phyloP scores from a whole-genome alignment of 2,113 vertebrate genomes.

The Crotalus tigris region DNA sequence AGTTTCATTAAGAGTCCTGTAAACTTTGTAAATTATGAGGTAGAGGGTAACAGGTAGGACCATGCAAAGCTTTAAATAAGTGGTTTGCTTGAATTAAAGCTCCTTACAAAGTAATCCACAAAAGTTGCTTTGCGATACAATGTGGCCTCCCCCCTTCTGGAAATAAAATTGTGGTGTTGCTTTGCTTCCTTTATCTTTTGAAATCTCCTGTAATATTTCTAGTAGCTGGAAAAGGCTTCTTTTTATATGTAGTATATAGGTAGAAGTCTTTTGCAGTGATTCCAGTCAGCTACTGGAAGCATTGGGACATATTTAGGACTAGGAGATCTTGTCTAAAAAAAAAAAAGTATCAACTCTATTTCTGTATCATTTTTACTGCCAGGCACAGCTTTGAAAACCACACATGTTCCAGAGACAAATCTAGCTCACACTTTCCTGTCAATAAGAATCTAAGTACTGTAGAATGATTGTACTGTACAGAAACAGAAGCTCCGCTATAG shows the following conservation, averaged over 20 bases:
- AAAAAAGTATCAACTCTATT: not conserved
- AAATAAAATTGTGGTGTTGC: not conserved
- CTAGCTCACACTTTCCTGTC: not conserved
- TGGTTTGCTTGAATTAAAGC: not conserved
- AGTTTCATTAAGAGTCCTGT: not conserved
- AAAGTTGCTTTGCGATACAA: not conserved
- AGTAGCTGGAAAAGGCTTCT: not conserved
- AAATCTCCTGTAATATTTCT: not conserved
- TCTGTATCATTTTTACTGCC: not conserved
- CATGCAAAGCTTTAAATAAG: not conserved
- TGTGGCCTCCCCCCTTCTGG: not conserved
- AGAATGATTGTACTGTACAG: not conserved
- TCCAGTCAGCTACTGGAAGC: not conserved
- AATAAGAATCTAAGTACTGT: not conserved
- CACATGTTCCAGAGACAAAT: not conserved
- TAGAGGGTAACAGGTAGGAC: not conserved
- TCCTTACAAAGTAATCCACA: not conserved
- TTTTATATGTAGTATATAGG: not conserved
- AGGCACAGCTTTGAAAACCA: not conserved
- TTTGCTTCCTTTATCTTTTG: not conserved
- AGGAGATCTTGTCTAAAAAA: not conserved
- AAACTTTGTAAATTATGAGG: not conserved
- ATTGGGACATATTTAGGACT: not conserved
- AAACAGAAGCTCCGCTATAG: not conserved
- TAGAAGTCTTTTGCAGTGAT: not conserved